Percentiles rank a stretch among this genome's conserved stretches.
These are phyloP conservation scores for Pelochelys cantorii DNA, from an alignment of 2,797 vertebrate species.

Conservation along the genomic window DNA sequence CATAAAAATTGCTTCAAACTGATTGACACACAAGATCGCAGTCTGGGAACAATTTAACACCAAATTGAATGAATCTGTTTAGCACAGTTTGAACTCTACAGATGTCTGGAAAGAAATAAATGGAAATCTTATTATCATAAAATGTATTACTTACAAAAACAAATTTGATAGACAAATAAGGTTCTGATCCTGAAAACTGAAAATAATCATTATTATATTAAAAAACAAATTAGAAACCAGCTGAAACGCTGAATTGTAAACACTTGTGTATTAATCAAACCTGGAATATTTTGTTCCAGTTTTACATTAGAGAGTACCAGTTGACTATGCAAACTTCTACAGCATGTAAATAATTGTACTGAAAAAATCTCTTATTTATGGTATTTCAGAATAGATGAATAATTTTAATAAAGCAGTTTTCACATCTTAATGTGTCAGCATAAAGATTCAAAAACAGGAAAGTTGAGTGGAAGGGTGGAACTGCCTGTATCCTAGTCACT, in stretches of 20 bases:
- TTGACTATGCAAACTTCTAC: background rate
- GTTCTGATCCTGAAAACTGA: background rate
- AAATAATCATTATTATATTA: background rate
- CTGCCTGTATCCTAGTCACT: background rate
- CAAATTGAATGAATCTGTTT: constrained; percentile 10
- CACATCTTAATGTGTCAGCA: background rate
- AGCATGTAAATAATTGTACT: background rate
- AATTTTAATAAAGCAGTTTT: background rate
- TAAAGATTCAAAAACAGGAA: background rate
- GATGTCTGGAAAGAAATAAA: background rate
- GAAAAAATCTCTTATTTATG: background rate
- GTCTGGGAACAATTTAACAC: constrained; percentile 32
- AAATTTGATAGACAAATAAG: background rate
- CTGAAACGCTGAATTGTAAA: background rate
- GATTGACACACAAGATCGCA: background rate
- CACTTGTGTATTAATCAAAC: background rate
- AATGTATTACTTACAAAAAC: background rate
- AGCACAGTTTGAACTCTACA: background rate
- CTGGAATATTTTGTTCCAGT: background rate
- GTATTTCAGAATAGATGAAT: background rate
- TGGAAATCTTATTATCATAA: background rate
- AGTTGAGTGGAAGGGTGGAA: background rate
- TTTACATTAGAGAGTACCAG: background rate
- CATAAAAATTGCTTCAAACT: background rate
- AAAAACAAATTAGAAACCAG: background rate